Evolutionary conservation across 2,888 invertebrate species (phyloP).

Genomic region (Flabesymbios commensalis): DNA sequence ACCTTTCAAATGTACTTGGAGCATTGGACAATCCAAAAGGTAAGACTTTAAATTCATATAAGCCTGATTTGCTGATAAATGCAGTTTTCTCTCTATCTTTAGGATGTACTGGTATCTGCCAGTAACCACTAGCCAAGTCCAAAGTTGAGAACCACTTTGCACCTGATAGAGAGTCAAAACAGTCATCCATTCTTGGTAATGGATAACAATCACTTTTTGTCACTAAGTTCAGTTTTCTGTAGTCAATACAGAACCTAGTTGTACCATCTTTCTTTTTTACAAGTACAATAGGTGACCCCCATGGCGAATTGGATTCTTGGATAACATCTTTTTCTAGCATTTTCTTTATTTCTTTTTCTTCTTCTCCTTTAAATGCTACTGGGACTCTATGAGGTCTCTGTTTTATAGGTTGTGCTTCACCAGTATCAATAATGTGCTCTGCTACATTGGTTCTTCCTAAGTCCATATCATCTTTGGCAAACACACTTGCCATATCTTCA

Average conservation of each 20-base stretch:
- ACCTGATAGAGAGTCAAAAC: constrained; percentile 32
- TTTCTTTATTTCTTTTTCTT: neutral
- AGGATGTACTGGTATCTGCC: constrained; percentile 31
- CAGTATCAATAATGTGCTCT: neutral
- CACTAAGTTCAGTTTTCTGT: constrained; percentile 23
- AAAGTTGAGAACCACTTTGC: constrained; percentile 30
- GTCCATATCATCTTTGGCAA: neutral
- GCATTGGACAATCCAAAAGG: constrained; percentile 10
- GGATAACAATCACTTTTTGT: constrained; percentile 31
- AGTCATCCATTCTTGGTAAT: constrained; percentile 22
- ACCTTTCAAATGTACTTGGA: constrained; percentile 15
- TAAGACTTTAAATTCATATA: constrained; percentile 12
- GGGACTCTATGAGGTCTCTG: neutral
- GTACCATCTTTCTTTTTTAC: constrained; percentile 26
- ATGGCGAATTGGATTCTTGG: constrained; percentile 7
- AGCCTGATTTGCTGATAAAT: constrained; percentile 8
- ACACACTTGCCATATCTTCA: neutral
- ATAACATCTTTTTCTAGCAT: constrained; percentile 11
- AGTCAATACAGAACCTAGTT: constrained; percentile 29
- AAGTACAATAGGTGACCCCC: constrained; percentile 17
- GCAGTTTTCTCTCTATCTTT: constrained; percentile 16
- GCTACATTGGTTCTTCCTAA: neutral
- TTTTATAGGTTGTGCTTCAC: constrained; percentile 1
- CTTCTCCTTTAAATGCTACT: too few species aligned
- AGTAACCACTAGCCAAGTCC: constrained; percentile 36